Evolutionary conservation across 2,797 vertebrate genomes (phyloP), one percentile per base, ranked within the genome.

Genomic region (Apodemus agrarius): DNA sequence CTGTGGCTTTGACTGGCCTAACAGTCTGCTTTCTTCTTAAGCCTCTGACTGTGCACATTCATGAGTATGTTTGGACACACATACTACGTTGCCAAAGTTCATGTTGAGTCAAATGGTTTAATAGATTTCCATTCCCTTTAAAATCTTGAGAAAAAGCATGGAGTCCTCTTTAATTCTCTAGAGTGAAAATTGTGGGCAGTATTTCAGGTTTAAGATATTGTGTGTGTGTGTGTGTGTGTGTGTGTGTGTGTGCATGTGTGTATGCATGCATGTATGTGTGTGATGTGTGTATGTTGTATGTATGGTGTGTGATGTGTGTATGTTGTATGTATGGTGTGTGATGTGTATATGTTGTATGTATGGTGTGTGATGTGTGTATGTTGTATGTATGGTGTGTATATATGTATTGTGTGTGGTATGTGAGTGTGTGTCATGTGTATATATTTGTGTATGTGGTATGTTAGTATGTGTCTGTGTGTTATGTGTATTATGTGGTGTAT

Each of bases 51-150:
- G 17, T 34, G 43, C 40, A 65, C 40, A 46, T 31, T 2, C 34
- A n/a, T 52, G 46, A 40, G 43, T 37, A 19, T 59, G n/a, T 43
- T 7, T 59, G 21, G 22, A 40, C 46, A 12, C 22, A 31, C 54
- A 80, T 40, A 72, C 43, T 21, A 74, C 13, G 67, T 26, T 49
- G 54, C 8, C 40, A 69, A 78, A 37, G 26, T 65, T 88, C 40
- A 78, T 29, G 72, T 95, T 92, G 72, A 88, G 52, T 8, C 90
- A 88, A 76, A 49, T 24, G 43, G 34, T 96, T 95, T 90, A 93
- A 69, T 75, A 85, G 61, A 31, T 61, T 92, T 79, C 21, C n/a
- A 22, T 90, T 95, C 29, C 52, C 76, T 93, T 93, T 67, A 90
- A 94, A 95, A 84, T 37, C 43, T 67, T 78, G 19, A 90, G 69